A percentile compares a stretch with the other conserved stretches of the same genome.
Evolutionary conservation across 2,888 invertebrate genomes (phyloP).

Genomic region (Thera obeliscata): DNA sequence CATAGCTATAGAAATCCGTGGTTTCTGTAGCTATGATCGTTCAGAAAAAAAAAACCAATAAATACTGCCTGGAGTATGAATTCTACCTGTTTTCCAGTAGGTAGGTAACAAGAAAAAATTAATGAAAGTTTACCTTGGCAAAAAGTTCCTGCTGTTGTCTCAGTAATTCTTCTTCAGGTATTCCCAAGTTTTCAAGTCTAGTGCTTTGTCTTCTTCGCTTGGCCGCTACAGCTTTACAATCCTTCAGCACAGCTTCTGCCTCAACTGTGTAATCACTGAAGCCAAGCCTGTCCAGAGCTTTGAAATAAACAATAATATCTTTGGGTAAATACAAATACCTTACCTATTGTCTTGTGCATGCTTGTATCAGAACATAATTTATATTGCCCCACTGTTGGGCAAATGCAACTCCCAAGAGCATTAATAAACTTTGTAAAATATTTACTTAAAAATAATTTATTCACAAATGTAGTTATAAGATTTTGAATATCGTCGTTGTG

Average conservation of each 20-base stretch:
- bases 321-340: too few species aligned
- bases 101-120: background rate
- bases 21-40: too few species aligned
- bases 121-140: conserved; percentile 85
- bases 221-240: conserved; percentile 98
- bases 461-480: too few species aligned
- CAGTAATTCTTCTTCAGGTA: conserved; percentile 98
- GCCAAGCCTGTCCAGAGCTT: conserved; percentile 94
- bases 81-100: too few species aligned
- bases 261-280: conserved; percentile 97
- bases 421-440: too few species aligned
- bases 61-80: too few species aligned
- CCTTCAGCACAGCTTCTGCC: conserved; percentile 96
- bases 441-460: too few species aligned
- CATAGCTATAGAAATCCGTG: too few species aligned
- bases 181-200: conserved; percentile 97
- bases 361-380: background rate
- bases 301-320: conserved; percentile 29
- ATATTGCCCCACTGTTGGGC: too few species aligned
- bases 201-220: conserved; percentile 97
- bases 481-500: too few species aligned
- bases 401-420: too few species aligned
- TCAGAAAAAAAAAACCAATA: too few species aligned
- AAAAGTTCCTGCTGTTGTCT: conserved; percentile 99
- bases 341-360: background rate